Evolutionary conservation across 2,888 invertebrate genomes (phyloP).

Genomic region (Celastrina argiolus): DNA sequence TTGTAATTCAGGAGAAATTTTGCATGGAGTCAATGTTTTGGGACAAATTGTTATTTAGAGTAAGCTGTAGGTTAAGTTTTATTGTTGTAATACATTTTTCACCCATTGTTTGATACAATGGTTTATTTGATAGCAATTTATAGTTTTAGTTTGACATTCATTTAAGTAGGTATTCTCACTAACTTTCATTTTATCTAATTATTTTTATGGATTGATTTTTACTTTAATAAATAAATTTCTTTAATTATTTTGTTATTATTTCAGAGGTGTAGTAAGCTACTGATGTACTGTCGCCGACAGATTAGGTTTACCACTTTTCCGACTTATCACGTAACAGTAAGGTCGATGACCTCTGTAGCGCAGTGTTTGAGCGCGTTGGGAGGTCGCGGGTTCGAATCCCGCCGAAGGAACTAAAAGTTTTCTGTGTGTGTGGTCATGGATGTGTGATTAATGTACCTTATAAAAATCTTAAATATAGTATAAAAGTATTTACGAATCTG

Average conservation of each 20-base stretch:
- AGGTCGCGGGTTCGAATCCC: too few species aligned
- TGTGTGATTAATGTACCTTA: too few species aligned
- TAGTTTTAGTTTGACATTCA: slow-evolving; percentile 59
- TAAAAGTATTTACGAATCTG: too few species aligned
- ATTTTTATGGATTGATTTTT: slow-evolving; percentile 71
- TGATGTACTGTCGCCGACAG: too few species aligned
- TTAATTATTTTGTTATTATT: slow-evolving; percentile 40
- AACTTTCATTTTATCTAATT: slow-evolving; percentile 61
- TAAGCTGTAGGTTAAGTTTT: slow-evolving; percentile 35
- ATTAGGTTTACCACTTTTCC: too few species aligned
- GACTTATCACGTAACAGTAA: too few species aligned
- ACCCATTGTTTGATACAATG: slow-evolving; percentile 29
- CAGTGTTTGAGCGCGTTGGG: too few species aligned
- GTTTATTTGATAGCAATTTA: slow-evolving; percentile 32
- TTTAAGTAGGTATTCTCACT: slow-evolving; percentile 51
- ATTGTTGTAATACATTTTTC: slow-evolving; percentile 33
- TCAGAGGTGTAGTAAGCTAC: neutral
- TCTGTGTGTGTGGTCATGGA: too few species aligned
- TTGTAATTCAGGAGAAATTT: slow-evolving; percentile 40
- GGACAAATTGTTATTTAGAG: slow-evolving; percentile 56
- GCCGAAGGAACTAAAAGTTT: too few species aligned
- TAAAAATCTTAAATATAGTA: too few species aligned
- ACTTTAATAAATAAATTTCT: slow-evolving; percentile 64
- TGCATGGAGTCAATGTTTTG: slow-evolving; percentile 57
- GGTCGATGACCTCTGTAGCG: too few species aligned